A percentile compares a stretch with the other conserved stretches of the same genome.
Conservation (phyloP, 2,888 invertebrate genomes). For the Coronaproctus castanopsis region DNA sequence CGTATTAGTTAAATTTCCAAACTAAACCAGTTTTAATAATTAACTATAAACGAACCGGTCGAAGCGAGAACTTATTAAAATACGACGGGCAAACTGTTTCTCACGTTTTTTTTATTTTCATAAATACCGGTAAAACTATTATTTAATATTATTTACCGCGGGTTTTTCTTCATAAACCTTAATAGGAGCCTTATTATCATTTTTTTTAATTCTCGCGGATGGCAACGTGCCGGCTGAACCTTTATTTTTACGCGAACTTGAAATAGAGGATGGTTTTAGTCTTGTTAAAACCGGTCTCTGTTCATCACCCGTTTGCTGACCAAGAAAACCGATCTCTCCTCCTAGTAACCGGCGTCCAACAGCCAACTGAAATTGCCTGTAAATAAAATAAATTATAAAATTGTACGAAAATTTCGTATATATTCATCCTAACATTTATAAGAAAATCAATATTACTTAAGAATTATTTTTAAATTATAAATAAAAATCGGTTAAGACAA, state of each 20-base stretch:
- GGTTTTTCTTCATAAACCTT: conserved; percentile 10
- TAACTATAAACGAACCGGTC: too few relatives aligned
- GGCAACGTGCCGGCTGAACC: conserved; percentile 6
- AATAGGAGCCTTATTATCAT: not conserved
- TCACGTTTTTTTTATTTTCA: too few relatives aligned
- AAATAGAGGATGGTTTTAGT: conserved; percentile 5
- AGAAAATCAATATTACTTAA: not conserved
- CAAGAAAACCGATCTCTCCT: conserved; percentile 8
- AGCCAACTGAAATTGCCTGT: conserved; percentile 50
- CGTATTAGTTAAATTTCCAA: too few relatives aligned
- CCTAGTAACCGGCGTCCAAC: conserved; percentile 41
- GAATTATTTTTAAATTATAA: not conserved
- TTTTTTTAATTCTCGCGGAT: not conserved
- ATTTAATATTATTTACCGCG: too few relatives aligned
- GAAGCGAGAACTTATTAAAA: too few relatives aligned
- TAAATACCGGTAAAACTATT: too few relatives aligned
- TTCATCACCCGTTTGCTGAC: conserved; percentile 36
- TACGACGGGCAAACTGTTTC: too few relatives aligned
- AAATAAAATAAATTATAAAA: conserved; percentile 20
- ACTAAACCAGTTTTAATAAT: too few relatives aligned
- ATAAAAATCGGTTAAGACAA: too few relatives aligned
- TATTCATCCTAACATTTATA: not conserved
- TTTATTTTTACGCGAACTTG: conserved; percentile 2
- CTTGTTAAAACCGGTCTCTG: conserved; percentile 9
- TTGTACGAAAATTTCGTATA: not conserved